Percentiles rank a stretch among this genome's conserved stretches.
Conservation (phyloP, 2,797 vertebrate species). For the Neosilurus hyrtlii region DNA sequence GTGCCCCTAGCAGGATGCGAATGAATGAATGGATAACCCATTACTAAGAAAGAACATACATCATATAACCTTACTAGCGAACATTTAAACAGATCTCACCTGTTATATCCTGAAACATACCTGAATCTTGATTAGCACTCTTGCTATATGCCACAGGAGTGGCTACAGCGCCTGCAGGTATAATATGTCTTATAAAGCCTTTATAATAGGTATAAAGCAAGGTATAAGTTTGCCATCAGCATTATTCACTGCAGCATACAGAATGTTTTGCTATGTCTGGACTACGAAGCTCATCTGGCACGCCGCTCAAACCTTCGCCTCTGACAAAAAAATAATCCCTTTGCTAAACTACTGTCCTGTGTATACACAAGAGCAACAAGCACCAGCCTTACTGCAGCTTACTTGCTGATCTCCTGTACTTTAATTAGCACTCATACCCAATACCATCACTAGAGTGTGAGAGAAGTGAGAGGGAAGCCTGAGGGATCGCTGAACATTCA, state of each 20-base stretch:
- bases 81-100: neutral
- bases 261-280: neutral
- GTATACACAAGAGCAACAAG: neutral
- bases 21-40: neutral
- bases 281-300: neutral
- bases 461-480: slow-evolving; percentile 43
- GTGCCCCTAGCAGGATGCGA: too few relatives aligned
- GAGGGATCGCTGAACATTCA: slow-evolving; percentile 57
- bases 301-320: slow-evolving; percentile 7
- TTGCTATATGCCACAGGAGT: neutral
- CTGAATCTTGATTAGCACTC: neutral
- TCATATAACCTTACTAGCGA: neutral
- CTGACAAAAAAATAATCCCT: neutral
- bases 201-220: neutral
- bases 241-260: too few relatives aligned
- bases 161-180: neutral
- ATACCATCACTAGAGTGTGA: slow-evolving; percentile 8
- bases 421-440: slow-evolving; percentile 26
- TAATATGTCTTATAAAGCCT: neutral
- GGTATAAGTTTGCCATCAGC: neutral
- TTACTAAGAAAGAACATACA: neutral
- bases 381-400: slow-evolving; percentile 18
- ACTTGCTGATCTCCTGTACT: slow-evolving; percentile 33
- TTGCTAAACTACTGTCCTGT: slow-evolving; percentile 16
- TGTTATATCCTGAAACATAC: neutral